Percentiles rank a stretch among this genome's conserved stretches.
Evolutionary conservation across 2,113 vertebrate species (phyloP).

Genomic region (Pomatorhinus ruficollis): DNA sequence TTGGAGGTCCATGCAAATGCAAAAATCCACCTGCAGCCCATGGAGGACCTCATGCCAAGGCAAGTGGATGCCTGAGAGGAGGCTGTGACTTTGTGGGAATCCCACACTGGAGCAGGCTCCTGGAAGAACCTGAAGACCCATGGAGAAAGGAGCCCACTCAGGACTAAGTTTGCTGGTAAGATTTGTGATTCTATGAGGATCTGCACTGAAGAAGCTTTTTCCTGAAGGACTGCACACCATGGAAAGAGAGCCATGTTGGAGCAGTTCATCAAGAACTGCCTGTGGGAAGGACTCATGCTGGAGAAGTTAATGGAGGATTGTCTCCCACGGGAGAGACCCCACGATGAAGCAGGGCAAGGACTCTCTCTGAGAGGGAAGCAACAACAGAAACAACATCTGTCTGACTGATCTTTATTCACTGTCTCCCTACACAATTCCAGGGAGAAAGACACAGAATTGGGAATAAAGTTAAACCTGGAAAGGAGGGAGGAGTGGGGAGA

Average conservation of each 20-base stretch:
- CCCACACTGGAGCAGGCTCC: neutral
- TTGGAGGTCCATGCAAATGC: neutral
- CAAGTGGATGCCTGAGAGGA: neutral
- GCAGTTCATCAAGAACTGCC: neutral
- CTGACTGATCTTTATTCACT: neutral
- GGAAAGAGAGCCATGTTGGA: neutral
- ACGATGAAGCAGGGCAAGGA: neutral
- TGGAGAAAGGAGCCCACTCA: neutral
- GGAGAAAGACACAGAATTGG: rapidly evolving
- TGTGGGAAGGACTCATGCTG: neutral
- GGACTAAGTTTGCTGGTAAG: neutral
- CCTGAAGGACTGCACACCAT: too few relatives aligned
- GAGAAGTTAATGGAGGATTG: neutral
- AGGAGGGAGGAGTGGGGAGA: neutral
- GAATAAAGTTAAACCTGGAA: neutral
- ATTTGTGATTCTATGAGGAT: neutral
- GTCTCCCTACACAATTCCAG: neutral
- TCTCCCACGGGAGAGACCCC: too few relatives aligned
- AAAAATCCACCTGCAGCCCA: neutral
- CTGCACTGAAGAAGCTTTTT: neutral
- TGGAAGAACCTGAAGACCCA: neutral
- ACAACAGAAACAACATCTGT: neutral
- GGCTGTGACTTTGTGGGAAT: neutral
- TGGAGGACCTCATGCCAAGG: neutral
- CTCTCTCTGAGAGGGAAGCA: neutral